Percentiles rank a stretch among this genome's conserved stretches.
Conservation (phyloP, 1,140 invertebrate genomes). For the Cydia amplana region DNA sequence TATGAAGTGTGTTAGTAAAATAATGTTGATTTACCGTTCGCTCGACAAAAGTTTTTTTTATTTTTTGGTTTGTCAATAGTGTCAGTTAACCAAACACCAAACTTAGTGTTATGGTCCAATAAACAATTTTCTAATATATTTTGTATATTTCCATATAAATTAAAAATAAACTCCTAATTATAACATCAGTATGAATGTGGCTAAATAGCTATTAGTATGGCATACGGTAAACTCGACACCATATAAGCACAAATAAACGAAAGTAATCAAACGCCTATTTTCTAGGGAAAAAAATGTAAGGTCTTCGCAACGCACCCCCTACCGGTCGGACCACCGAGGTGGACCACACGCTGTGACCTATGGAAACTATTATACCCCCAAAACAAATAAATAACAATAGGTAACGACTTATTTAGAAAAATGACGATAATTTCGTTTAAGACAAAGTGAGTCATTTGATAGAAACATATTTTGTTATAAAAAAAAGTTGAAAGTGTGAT, state of each 20-base stretch:
- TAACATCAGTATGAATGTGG: no score
- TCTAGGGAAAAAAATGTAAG: not conserved
- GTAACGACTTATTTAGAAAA: slow-evolving; percentile 27
- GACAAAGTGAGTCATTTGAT: slow-evolving; percentile 6
- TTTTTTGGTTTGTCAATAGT: not conserved
- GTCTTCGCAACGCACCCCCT: slow-evolving; percentile 36
- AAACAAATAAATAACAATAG: slow-evolving; percentile 27
- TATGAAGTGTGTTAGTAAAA: not conserved
- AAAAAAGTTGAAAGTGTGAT: no score
- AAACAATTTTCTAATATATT: not conserved
- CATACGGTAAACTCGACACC: not conserved
- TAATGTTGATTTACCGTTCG: not conserved
- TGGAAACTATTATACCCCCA: slow-evolving; percentile 21
- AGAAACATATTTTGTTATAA: not conserved
- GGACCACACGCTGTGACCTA: slow-evolving; percentile 39
- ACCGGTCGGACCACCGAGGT: slow-evolving; percentile 42
- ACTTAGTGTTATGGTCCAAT: not conserved
- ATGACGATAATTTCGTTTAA: slow-evolving; percentile 27
- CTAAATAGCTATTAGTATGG: no score
- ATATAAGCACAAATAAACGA: not conserved
- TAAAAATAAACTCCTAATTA: no score
- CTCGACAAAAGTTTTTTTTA: not conserved
- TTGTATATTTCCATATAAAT: no score
- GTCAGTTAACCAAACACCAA: not conserved
- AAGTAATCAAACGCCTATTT: not conserved